Evolutionary conservation across 2,113 vertebrate species (phyloP), one percentile per base, ranked within the genome.

Genomic region (Globicephala melas): DNA sequence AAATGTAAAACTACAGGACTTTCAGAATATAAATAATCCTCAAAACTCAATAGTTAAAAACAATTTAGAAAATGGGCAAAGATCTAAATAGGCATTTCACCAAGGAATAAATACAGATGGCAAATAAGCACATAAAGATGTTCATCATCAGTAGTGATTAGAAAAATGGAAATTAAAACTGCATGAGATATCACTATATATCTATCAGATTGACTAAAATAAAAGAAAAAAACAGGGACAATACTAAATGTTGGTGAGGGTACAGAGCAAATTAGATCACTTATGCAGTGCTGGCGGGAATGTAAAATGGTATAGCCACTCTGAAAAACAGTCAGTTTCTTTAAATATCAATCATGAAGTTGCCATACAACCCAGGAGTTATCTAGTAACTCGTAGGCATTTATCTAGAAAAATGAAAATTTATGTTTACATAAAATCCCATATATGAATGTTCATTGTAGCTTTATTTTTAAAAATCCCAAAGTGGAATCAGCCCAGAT

Each of bases 341-440:
- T 70, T 36, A 86, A 96, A 92, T 71, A 84, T 62, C 62, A 85
- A 90, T 41, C 50, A 79, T 85, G 21, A 2, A 81, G n/a, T 70
- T 86, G 73, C 38, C 33, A 73, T 36, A 74, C 18, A 87, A 81
- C 47, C 33, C 26, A 92, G 44, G 20, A 58, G 55, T 5, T 80
- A 20, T 17, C 63, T 31, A 31, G 26, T 58, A 80, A 82, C 28
- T 53, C 67, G 17, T 28, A 47, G 47, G 36, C 47, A 81, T 90
- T 79, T 83, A 92, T 71, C 53, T n/a, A 92, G 44, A 96, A 60
- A 96, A 89, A 86, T 62, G 36, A 89, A 76, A 79, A 53, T 82
- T 58, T 73, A 77, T 23, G 11, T 73, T 93, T 62, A 89, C 44
- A 74, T n/a, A 70, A 92, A 84, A 92, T 55, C 14, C 53, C 90